Evolutionary conservation across 2,113 vertebrate species (phyloP).

Genomic region (Antennarius striatus): DNA sequence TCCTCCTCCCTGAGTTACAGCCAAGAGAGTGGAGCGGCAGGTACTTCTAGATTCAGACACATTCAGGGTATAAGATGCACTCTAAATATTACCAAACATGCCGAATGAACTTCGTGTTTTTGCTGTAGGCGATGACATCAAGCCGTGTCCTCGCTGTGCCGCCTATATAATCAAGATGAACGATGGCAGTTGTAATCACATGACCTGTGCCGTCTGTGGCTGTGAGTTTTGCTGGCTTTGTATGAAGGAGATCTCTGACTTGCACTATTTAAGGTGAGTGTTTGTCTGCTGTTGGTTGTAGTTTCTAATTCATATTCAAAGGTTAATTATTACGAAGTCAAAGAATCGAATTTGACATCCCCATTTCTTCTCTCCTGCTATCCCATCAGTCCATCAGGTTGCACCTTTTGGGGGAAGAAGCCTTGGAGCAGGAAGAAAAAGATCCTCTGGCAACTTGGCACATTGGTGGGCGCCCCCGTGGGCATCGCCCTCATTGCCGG

Average conservation of each 20-base stretch:
- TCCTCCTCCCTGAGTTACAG: slow-evolving; percentile 97
- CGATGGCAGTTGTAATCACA: slow-evolving; percentile 98
- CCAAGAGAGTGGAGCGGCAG: slow-evolving; percentile 95
- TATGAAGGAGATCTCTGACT: slow-evolving; percentile 99
- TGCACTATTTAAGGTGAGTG: slow-evolving; percentile 96
- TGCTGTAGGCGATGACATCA: slow-evolving; percentile 92
- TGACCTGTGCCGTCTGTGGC: slow-evolving; percentile 98
- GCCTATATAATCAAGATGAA: slow-evolving; percentile 99
- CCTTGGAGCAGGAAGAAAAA: slow-evolving; percentile 99
- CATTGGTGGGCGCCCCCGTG: slow-evolving; percentile 95
- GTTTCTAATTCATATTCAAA: no score
- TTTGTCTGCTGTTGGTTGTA: no score
- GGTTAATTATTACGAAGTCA: no score
- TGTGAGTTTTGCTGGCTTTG: slow-evolving; percentile 99
- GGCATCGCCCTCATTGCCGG: slow-evolving; percentile 98
- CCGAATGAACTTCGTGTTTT: neutral
- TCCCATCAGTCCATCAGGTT: slow-evolving; percentile 90
- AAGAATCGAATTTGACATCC: neutral
- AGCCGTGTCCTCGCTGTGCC: slow-evolving; percentile 96
- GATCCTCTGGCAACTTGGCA: slow-evolving; percentile 97
- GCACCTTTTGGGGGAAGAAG: slow-evolving; percentile 99
- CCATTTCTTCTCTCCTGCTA: neutral
- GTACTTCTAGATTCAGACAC: slow-evolving; percentile 64
- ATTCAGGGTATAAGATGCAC: neutral
- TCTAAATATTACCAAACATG: neutral